Base-by-base conservation (phyloP, 2,113 vertebrate genomes). In the Shinisaurus crocodilurus region DNA sequence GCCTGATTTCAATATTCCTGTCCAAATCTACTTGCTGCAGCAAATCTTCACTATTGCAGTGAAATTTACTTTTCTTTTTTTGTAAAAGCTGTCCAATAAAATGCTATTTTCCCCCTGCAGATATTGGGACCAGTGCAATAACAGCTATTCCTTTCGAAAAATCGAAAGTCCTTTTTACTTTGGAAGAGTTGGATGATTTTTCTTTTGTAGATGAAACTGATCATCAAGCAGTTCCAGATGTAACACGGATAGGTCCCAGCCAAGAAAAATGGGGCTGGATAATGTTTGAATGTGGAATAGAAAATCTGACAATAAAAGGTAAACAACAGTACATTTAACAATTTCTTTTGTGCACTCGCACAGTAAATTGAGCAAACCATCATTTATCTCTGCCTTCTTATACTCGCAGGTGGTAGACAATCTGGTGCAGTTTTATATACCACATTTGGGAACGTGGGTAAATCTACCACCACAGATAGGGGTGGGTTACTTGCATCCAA, bases 201-300 rank as follows among this genome's bases (percentile, higher is more conserved):
- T 95, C 98, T 81, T 96, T 99, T 74, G 98, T 99, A 83, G 98
- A 99, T 96, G 99, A 99, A 97, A 99, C 98, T 0, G 98, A 99
- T 75, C 95, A 96, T 43, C 98, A 97, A 37, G 95, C 95, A 91
- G 89, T 97, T 90, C 96, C 97, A 32, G 99, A 99, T 92, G 94
- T 98, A 16, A 94, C 97, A 89, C 98, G 98, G 15, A 97, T 98
- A 50, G 95, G 97, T 1, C 94, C 98, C 5, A 98, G 96, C 91
- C 97, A 98, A 82, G 99, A 99, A 96, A 99, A 99, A 93, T 99
- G 99, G 99, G 99, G 99, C 2, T 99, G 99, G 99, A 99, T 99
- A 92, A 99, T 99, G 99, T 99, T 99, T 45, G 99, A 99, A 96
- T 99, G 99, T 94, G 99, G 99, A 93, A 99, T 99, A 90, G 99